Conservation (phyloP, 2,113 vertebrate genomes). For the Zootoca vivipara region DNA sequence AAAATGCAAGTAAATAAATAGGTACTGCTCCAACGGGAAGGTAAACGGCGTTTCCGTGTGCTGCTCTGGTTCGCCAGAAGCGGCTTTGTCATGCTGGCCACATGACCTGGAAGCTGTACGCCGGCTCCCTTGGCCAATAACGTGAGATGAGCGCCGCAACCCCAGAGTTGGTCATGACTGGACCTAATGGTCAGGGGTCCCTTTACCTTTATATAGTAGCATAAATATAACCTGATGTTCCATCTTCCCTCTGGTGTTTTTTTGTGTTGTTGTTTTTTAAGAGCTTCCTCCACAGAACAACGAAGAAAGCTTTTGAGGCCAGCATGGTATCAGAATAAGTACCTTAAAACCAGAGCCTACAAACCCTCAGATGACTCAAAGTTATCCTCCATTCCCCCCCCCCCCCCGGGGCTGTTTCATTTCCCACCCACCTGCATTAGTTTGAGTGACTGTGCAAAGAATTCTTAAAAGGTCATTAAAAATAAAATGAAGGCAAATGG, state of each 20-base stretch:
- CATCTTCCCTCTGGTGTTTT: neutral
- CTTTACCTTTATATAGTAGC: neutral
- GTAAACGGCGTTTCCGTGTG: too few relatives aligned
- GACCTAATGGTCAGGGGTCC: too few relatives aligned
- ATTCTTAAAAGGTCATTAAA: constrained; percentile 17
- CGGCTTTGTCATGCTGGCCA: too few relatives aligned
- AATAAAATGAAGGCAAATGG: neutral
- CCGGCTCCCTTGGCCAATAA: too few relatives aligned
- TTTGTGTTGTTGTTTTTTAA: neutral
- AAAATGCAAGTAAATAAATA: too few relatives aligned
- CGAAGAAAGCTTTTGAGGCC: neutral
- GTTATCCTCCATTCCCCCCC: neutral
- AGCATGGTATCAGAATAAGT: neutral
- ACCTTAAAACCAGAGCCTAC: neutral
- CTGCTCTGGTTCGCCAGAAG: too few relatives aligned
- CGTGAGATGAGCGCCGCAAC: too few relatives aligned
- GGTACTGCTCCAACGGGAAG: too few relatives aligned
- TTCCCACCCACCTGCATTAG: neutral
- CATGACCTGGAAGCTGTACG: too few relatives aligned
- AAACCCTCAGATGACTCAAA: neutral
- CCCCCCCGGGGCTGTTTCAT: neutral
- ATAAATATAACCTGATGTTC: neutral
- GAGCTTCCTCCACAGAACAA: neutral
- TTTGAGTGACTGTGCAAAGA: neutral
- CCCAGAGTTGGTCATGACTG: too few relatives aligned